Base-by-base conservation (phyloP, 2,113 vertebrate genomes). In the Parus major region DNA sequence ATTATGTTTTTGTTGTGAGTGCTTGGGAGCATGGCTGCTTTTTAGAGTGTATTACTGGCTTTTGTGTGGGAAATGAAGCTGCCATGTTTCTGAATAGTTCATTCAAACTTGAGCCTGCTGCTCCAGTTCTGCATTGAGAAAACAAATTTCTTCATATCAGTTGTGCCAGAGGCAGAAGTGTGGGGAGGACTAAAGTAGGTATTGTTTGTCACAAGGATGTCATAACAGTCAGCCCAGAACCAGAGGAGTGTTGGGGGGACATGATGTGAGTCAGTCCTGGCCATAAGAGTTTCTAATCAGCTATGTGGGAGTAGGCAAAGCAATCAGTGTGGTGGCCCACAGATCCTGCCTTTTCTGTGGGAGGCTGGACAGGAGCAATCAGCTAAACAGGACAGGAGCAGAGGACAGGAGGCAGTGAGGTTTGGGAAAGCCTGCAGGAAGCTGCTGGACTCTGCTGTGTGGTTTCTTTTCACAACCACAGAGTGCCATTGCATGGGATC, bases 11-110 rank as follows among this genome's bases (percentile, higher is more conserved):
- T 94, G 73, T 83, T 73, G 73, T 29, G 93, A 78, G 84, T 44
- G 25, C 53, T 66, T 39, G 66, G 75, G 64, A 95, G 35, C 68
- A 42, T 8, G 41, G 42, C 47, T 94, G 15, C 91, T 96, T 77
- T 96, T 95, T 60, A 72, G 25, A 68, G 24, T 41, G 18, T 81
- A 22, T 82, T 96, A 36, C 35, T 93, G 82, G 19, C 78, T 79
- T 96, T 97, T 95, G 72, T 84, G 75, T 65, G 55, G 81, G 61
- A 94, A 89, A 81, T 78, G n/a, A 82, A 86, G 86, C 81, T 82
- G 49, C 69, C 66, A 17, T 8, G 9, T 96, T 94, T 96, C 72
- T 96, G 86, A 92, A 65, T 86, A 88, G 65, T 29, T 55, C 77
- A 42, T 90, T 93, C 41, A 66, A 68, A 81, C 42, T 56, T 3